Base-by-base conservation (phyloP, 2,888 invertebrate species). In the Archips crataeganus region DNA sequence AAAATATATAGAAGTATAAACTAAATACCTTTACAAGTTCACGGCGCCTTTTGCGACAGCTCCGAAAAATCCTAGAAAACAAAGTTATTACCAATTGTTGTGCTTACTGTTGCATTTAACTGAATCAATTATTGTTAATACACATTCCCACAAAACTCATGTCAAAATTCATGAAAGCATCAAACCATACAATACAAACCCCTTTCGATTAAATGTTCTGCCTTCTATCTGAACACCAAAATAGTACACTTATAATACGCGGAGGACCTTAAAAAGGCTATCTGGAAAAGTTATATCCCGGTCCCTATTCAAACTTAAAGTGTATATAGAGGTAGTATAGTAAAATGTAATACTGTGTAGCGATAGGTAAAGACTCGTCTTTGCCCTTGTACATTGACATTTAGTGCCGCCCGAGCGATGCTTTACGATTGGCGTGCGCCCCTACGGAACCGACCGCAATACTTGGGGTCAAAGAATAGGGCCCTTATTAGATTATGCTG, bases 341-440 rank as follows among this genome's bases (percentile, higher is more conserved):
- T 72, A 68, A 70, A 65, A 70, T 45, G 59, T 73, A 67, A 66
- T 49, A 65, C 42, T 64, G 72, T 75, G 62, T 72, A 73, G 72
- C 72, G 68, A 78, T 78, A 75, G 75, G 77, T 76, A 77, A 77
- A 73, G 78, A 78, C 78, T 73, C 80, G 78, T 78, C 69, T 69
- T 67, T 69, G 80, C 80, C 84, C 85, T 87, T 86, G 86, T 85
- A 87, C 86, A 84, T 85, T 90, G 91, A 91, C 90, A 88, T 90
- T 90, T 87, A 91, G 87, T 89, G 83, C 84, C 83, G 81, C 79
- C 81, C 78, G 81, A 86, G 82, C 84, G 82, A 85, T 89, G 87
- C 82, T 91, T 91, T 90, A 90, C 86, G 87, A 84, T 71, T 74
- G 73, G 75, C 79, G 77, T 77, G 78, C 77, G 76, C 78, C 79